Percentiles rank a stretch among this genome's conserved stretches.
Evolutionary conservation across 2,888 invertebrate genomes (phyloP).

Genomic region (Drosophila meridiana): DNA sequence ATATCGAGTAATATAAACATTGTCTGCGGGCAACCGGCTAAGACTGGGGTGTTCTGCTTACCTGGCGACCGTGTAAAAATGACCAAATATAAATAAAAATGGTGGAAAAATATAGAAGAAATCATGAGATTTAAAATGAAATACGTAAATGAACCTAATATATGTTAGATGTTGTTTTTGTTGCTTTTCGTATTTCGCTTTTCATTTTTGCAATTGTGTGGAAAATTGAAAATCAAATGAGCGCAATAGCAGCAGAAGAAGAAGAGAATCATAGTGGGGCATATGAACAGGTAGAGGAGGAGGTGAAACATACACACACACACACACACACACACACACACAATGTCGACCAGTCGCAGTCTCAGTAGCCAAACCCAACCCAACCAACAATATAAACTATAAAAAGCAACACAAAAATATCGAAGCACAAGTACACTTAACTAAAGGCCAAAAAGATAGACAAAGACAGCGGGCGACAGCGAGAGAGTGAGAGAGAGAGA

Average conservation of each 20-base stretch:
- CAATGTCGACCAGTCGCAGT: constrained; percentile 48
- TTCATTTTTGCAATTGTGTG: constrained; percentile 73
- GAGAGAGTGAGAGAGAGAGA: constrained; percentile 1
- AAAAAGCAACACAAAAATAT: constrained; percentile 74
- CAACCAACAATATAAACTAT: constrained; percentile 72
- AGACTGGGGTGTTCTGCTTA: constrained; percentile 21
- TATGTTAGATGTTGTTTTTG: constrained; percentile 20
- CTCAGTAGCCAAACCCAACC: constrained; percentile 45
- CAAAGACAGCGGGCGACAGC: constrained; percentile 29
- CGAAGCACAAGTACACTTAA: constrained; percentile 75
- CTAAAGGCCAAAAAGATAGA: constrained; percentile 70
- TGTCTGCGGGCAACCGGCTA: constrained; percentile 29
- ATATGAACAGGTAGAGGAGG: constrained; percentile 17
- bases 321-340: constrained; percentile 21
- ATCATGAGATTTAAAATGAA: constrained; percentile 46
- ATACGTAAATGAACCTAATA: constrained; percentile 70
- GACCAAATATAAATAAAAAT: constrained; percentile 4
- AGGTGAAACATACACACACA: constrained; percentile 25
- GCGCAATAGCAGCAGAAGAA: constrained; percentile 28
- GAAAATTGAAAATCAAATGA: constrained; percentile 79
- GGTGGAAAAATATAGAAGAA: constrained; percentile 15
- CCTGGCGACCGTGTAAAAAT: constrained; percentile 53
- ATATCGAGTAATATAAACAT: constrained; percentile 47
- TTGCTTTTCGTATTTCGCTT: constrained; percentile 28
- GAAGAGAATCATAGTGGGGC: constrained; percentile 21